Conservation (phyloP, 2,113 vertebrate species). For the Rhea pennata region DNA sequence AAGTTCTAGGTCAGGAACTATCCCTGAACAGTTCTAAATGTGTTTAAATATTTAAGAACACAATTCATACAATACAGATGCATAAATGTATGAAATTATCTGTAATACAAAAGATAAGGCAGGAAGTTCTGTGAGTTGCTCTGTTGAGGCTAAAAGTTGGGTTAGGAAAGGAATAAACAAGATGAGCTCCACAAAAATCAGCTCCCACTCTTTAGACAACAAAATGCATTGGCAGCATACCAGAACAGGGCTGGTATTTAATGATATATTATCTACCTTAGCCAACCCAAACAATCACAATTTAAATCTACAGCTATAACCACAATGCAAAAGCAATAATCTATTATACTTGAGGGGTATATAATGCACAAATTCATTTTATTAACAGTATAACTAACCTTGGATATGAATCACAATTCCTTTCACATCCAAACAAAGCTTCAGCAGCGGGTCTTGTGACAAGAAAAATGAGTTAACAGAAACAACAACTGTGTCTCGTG, state of each 20-base stretch:
- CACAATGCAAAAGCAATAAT: neutral
- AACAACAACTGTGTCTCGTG: neutral
- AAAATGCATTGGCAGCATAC: neutral
- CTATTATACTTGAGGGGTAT: neutral
- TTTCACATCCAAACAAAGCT: constrained; percentile 12
- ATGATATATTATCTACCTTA: neutral
- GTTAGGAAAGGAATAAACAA: neutral
- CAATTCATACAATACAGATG: neutral
- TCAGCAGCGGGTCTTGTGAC: neutral
- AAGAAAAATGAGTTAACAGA: constrained; percentile 58
- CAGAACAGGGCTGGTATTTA: neutral
- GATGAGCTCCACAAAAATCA: neutral
- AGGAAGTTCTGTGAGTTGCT: neutral
- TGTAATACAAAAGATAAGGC: neutral
- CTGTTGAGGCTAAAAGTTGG: neutral
- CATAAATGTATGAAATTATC: neutral
- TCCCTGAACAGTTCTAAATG: neutral
- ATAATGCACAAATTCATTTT: neutral
- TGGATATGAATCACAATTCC: neutral
- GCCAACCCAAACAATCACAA: neutral
- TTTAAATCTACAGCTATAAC: neutral
- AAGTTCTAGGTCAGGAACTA: neutral
- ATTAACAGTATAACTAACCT: neutral
- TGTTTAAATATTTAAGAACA: neutral
- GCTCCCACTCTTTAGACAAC: neutral